Conservation (phyloP, 37 sponge, comb jelly and placozoan genomes). For the Cladorhizidae sp. region DNA sequence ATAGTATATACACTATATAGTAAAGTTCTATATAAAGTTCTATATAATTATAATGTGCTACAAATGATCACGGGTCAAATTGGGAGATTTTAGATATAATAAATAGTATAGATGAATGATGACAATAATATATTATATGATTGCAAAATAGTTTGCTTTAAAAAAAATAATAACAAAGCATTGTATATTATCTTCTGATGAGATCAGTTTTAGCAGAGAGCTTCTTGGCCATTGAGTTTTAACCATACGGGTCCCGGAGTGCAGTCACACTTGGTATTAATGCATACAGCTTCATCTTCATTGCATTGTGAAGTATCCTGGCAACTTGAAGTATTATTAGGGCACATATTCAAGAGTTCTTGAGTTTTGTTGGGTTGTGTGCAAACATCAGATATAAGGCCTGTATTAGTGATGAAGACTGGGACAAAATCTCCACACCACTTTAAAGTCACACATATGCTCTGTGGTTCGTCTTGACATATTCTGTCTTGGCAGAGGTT, state of each 20-base stretch:
- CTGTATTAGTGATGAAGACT: background rate
- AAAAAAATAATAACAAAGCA: too few relatives aligned
- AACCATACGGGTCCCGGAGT: background rate
- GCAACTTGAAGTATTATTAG: background rate
- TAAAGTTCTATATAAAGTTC: too few relatives aligned
- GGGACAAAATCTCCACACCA: background rate
- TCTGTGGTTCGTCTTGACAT: background rate
- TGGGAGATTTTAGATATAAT: too few relatives aligned
- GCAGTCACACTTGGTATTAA: background rate
- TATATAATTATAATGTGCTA: too few relatives aligned
- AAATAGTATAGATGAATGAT: too few relatives aligned
- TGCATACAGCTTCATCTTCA: background rate
- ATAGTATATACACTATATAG: too few relatives aligned
- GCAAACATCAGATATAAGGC: background rate
- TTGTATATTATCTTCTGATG: too few relatives aligned
- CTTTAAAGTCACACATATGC: background rate
- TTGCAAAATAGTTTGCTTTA: too few relatives aligned
- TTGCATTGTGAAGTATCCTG: background rate
- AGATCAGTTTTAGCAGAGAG: background rate
- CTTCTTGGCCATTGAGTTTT: background rate
- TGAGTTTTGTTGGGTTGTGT: background rate
- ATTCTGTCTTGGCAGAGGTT: background rate
- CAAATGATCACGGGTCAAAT: too few relatives aligned
- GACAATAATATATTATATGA: too few relatives aligned
- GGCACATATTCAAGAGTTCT: background rate